These are phyloP conservation scores for Caenorhabditis elegans DNA, from an alignment of 1,140 invertebrate species.

Conservation along the genomic window DNA sequence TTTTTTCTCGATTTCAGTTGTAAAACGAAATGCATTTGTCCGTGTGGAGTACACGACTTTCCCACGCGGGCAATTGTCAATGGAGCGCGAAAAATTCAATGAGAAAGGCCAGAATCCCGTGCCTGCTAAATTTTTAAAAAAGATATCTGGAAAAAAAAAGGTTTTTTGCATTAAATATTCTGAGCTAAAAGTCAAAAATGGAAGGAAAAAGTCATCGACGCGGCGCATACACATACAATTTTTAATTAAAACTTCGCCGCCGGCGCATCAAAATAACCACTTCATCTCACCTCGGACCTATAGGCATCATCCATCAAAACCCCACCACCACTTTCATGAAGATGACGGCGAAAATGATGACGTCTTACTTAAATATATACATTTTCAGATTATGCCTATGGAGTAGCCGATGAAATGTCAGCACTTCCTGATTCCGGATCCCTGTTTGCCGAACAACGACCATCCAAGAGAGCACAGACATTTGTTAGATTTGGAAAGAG, in stretches of 20 bases:
- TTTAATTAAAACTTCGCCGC: slow-evolving; percentile 26
- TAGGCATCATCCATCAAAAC: slow-evolving; percentile 16
- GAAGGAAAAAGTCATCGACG: slow-evolving; percentile 9
- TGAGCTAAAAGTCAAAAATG: too few relatives aligned
- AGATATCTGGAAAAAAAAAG: neutral
- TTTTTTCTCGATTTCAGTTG: too few relatives aligned
- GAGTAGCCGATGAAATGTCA: neutral
- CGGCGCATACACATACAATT: neutral
- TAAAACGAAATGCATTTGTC: too few relatives aligned
- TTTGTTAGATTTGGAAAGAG: slow-evolving; percentile 61
- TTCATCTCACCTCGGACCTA: neutral
- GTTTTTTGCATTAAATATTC: too few relatives aligned
- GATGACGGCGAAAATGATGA: neutral
- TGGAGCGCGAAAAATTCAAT: too few relatives aligned
- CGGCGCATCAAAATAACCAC: slow-evolving; percentile 16
- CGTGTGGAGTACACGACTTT: too few relatives aligned
- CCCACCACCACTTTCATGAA: neutral
- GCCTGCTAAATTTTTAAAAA: slow-evolving; percentile 14
- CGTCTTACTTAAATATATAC: too few relatives aligned
- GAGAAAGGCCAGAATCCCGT: too few relatives aligned
- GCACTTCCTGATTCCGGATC: neutral
- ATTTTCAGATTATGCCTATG: slow-evolving; percentile 20
- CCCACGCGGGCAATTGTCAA: too few relatives aligned
- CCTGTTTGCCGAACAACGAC: slow-evolving; percentile 6
- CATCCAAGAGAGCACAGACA: slow-evolving; percentile 53